These are phyloP conservation scores for Notechis scutatus DNA, from an alignment of 2,113 vertebrate genomes.

Conservation along the genomic window DNA sequence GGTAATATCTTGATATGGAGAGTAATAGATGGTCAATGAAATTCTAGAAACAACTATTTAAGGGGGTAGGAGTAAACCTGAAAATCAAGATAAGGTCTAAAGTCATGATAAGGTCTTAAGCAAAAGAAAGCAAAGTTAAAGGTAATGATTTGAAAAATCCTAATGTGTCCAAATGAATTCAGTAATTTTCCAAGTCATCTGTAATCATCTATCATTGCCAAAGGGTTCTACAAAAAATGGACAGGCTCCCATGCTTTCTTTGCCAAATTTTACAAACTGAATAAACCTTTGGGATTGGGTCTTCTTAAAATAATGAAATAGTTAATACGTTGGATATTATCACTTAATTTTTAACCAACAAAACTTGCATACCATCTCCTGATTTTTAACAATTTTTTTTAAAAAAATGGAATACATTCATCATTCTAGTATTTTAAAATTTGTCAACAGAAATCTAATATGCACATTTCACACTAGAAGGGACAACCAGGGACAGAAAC, in stretches of 20 bases:
- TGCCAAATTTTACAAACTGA: background rate
- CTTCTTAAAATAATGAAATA: background rate
- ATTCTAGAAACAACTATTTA: background rate
- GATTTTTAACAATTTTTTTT: background rate
- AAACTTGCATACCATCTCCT: background rate
- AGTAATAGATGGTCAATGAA: background rate
- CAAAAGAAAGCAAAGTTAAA: background rate
- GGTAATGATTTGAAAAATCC: background rate
- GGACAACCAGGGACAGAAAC: background rate
- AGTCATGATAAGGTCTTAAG: background rate
- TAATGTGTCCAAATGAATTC: background rate
- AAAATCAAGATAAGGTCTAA: background rate
- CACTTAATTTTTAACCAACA: background rate
- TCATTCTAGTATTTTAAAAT: background rate
- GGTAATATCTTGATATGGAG: background rate
- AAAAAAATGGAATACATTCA: background rate
- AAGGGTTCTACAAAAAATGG: background rate
- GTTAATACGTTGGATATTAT: background rate
- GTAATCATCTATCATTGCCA: background rate
- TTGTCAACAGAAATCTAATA: background rate
- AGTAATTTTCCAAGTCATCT: background rate
- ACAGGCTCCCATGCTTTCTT: background rate
- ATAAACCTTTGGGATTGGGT: background rate
- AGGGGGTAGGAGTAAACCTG: background rate
- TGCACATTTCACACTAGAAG: background rate